Percentiles rank a stretch among this genome's conserved stretches.
Conservation (phyloP, 1,140 invertebrate species). For the Laodelphax striatellus region DNA sequence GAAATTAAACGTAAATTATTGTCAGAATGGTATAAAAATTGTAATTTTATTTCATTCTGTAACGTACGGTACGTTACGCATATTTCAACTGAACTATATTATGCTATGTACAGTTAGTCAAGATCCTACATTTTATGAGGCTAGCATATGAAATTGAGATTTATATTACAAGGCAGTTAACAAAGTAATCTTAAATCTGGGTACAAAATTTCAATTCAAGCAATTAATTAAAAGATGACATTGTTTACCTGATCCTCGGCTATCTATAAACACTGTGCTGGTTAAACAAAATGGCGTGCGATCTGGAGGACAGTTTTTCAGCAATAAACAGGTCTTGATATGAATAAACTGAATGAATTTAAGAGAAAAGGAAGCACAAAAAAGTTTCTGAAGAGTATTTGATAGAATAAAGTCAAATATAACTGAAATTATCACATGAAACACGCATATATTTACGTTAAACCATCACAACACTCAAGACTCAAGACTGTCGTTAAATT, state of each 20-base stretch:
- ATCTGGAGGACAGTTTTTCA: neutral
- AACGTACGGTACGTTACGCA: neutral
- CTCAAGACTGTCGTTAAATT: neutral
- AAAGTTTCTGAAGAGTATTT: neutral
- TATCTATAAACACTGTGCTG: slow-evolving; percentile 16
- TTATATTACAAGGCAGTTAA: neutral
- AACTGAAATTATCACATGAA: neutral
- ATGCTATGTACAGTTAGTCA: neutral
- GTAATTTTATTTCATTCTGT: neutral
- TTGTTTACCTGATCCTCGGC: slow-evolving; percentile 15
- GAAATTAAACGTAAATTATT: no score
- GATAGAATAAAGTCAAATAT: neutral
- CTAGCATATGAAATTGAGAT: neutral
- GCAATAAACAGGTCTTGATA: neutral
- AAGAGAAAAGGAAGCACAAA: neutral
- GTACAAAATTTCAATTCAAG: neutral
- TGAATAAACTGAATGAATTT: neutral
- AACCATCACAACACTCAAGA: neutral
- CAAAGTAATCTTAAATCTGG: neutral
- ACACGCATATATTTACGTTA: neutral
- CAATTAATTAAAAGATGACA: slow-evolving; percentile 5
- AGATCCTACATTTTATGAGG: neutral
- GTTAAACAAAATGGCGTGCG: slow-evolving; percentile 15
- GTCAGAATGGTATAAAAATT: no score
- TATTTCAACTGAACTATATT: neutral